Evolutionary conservation across 2,888 invertebrate species (phyloP).

Genomic region (Apamea monoglypha): DNA sequence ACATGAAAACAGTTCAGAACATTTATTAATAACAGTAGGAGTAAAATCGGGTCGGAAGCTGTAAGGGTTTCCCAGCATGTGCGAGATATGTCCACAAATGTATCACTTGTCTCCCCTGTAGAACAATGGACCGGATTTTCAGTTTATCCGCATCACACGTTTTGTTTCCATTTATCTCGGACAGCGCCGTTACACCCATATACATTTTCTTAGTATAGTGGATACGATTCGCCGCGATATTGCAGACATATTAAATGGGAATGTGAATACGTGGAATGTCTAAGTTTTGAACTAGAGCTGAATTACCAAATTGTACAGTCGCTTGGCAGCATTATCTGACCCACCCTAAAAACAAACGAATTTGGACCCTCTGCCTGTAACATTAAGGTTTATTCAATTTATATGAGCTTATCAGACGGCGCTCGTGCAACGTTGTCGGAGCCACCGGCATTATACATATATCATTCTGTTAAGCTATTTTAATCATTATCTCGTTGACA

Average conservation of each 20-base stretch:
- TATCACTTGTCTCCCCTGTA: constrained; percentile 65
- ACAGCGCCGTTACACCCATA: constrained; percentile 53
- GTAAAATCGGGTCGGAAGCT: constrained; percentile 43
- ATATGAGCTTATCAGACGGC: too few species aligned
- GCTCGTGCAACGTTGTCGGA: too few species aligned
- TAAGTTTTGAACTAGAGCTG: background rate
- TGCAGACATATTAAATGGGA: constrained; percentile 25
- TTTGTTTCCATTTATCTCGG: constrained; percentile 65
- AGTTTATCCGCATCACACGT: constrained; percentile 66
- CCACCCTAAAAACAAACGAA: too few species aligned
- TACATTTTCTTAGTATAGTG: constrained; percentile 44
- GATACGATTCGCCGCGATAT: constrained; percentile 42
- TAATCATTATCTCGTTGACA: too few species aligned
- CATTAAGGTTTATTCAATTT: too few species aligned
- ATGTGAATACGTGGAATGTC: background rate
- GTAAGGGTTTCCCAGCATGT: constrained; percentile 35
- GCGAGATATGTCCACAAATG: constrained; percentile 66
- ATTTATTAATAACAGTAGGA: background rate
- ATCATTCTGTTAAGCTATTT: too few species aligned
- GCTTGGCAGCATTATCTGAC: too few species aligned
- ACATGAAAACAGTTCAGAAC: background rate
- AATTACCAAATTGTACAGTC: background rate
- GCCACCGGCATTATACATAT: too few species aligned
- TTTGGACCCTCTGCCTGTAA: too few species aligned
- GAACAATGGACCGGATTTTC: constrained; percentile 71